Evolutionary conservation across 2,888 invertebrate species (phyloP), one percentile per base, ranked within the genome.

Genomic region (Tetragonisca angustula): DNA sequence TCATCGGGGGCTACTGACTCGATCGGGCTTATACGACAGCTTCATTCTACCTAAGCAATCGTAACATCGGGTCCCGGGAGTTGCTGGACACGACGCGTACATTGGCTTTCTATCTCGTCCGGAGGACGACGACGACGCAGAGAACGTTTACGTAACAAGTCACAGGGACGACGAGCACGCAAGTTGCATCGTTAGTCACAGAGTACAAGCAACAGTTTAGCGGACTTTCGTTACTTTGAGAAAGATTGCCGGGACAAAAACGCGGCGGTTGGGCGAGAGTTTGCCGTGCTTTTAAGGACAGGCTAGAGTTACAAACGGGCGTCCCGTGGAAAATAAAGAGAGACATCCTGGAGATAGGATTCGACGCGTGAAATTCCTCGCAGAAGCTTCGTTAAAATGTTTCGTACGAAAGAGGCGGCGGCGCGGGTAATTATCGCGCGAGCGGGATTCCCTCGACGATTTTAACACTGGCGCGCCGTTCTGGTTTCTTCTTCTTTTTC

Each of bases 1-100:
- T 83, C 81, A 87, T 85, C 81, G 84, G 59, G 59, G 32, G 73
- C 75, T 65, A 73, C 73, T 86, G 86, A 88, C 87, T 85, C 80
- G 76, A 79, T 65, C 43, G 43, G 83, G 72, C 79, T 83, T 43
- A 43, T 9, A 9, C 43, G 43, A 83, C 84, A 79, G 74, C 68
- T 76, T 88, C 79, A 76, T 72, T 74, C 75, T 72, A 68, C 49
- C 75, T 65, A 79, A 84, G 81, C 72, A 80, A 67, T 73, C 69
- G 70, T 79, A 75, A 70, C 77, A 61, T 36, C 62, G 76, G 43
- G 43, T 36, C 62, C 43, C 59, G 49, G 21, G 54, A 56, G 5
- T 59, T 0, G n/a, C 15, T 15, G 2, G 15, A 24, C 15, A 59
- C 56, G 56, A 59, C 71, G 75, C 32, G 65, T 69, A 72, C 62